Base-by-base conservation (phyloP, 2,888 invertebrate genomes). In the Drosophila ustulata region DNA sequence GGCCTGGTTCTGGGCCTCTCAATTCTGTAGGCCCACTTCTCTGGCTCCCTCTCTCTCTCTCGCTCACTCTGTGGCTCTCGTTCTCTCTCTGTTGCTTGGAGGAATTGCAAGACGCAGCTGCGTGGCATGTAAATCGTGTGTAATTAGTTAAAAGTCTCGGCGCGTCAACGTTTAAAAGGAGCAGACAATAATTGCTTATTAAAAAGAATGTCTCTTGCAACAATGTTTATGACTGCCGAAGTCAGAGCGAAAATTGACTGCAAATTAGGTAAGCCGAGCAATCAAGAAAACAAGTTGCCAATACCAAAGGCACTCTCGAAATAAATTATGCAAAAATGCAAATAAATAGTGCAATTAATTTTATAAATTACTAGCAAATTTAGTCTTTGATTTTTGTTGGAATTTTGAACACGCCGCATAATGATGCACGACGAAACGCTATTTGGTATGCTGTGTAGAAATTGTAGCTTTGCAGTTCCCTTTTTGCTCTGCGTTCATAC, bases 101-200 rank as follows among this genome's bases (percentile, higher is more conserved):
- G 11, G 25, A 13, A n/a, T 32, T 49, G 51, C 47, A 39, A 11
- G 57, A 53, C 45, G 51, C 53, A 64, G 58, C 77, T 84, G 82
- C 73, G 41, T 75, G 80, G 86, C 85, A 86, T 86, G 85, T 88
- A 88, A 86, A 86, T 86, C 87, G 85, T 61, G 83, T 86, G 83
- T 88, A 86, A 86, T 88, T 86, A 86, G 85, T 88, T 86, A 83
- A 83, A 71, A 80, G 84, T 84, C 83, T 71, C 73, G 61, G 65
- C 80, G 84, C 84, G 87, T 84, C 66, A 68, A 50, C 65, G 47
- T 58, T 68, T 77, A 78, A 82, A 82, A 87, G 87, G 80, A 83
- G 72, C 87, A 84, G 68, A 74, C 85, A 84, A 84, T 84, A 84
- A 84, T 84, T 87, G 83, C 85, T 84, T 84, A 84, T 87, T 87